A percentile compares a stretch with the other conserved stretches of the same genome.
Conservation (phyloP, 1,140 invertebrate species). For the Drosophila saltans region DNA sequence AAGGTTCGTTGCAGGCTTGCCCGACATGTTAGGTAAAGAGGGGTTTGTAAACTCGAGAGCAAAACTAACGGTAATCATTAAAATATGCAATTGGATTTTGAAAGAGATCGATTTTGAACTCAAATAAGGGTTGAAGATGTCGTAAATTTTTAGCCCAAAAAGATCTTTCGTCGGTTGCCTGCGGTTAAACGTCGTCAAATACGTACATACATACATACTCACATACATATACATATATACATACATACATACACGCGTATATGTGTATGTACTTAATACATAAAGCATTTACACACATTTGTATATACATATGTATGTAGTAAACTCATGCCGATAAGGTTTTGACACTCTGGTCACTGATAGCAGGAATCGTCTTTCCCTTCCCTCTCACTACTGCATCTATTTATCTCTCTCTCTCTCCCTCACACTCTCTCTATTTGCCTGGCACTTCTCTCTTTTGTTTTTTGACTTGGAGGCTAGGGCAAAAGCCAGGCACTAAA, state of each 20-base stretch:
- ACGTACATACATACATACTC: too few relatives aligned
- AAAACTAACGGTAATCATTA: neutral
- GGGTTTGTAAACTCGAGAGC: too few relatives aligned
- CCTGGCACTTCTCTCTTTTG: neutral
- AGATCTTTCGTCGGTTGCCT: too few relatives aligned
- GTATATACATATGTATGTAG: neutral
- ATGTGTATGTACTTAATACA: neutral
- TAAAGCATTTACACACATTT: neutral
- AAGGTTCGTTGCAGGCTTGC: neutral
- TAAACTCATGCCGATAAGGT: slow-evolving; percentile 7
- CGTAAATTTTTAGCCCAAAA: slow-evolving; percentile 4
- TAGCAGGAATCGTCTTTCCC: neutral
- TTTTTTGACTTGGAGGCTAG: neutral
- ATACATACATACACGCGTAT: neutral
- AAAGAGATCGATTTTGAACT: neutral
- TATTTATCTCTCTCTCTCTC: neutral
- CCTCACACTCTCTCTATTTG: neutral
- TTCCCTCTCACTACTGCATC: neutral
- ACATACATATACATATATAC: too few relatives aligned
- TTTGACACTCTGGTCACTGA: slow-evolving; percentile 18
- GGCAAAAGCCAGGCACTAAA: slow-evolving; percentile 3
- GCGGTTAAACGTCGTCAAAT: too few relatives aligned
- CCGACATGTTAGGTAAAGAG: neutral
- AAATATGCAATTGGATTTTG: neutral
- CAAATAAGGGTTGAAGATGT: neutral